Evolutionary conservation across 2,888 invertebrate genomes (phyloP).

Genomic region (Cephonodes hylas): DNA sequence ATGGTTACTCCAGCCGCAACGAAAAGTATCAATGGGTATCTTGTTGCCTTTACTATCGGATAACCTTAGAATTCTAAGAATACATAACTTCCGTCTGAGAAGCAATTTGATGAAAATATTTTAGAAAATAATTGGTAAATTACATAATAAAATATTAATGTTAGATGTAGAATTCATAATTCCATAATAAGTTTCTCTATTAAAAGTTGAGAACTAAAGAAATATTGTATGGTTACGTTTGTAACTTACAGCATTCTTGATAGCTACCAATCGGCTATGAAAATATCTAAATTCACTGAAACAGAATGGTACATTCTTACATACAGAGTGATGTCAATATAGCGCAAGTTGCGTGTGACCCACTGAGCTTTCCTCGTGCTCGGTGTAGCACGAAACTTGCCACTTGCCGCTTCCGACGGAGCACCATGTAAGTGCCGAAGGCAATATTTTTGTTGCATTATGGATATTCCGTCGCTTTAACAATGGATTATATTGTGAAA

Average conservation of each 20-base stretch:
- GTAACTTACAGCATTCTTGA: too few species aligned
- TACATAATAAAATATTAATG: too few species aligned
- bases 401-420: slow-evolving; percentile 31
- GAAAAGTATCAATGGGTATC: too few species aligned
- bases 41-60: too few species aligned
- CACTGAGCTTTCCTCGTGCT: slow-evolving; percentile 38
- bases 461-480: background rate
- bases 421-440: background rate
- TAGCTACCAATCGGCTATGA: too few species aligned
- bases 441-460: slow-evolving; percentile 6
- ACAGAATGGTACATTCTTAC: slow-evolving; percentile 3
- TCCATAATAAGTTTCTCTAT: too few species aligned
- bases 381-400: slow-evolving; percentile 39
- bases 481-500: background rate
- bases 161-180: too few species aligned
- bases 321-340: background rate
- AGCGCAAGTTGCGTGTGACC: slow-evolving; percentile 31
- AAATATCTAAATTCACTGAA: background rate
- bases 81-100: too few species aligned
- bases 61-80: background rate
- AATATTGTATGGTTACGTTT: too few species aligned
- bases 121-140: background rate
- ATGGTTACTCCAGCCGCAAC: too few species aligned
- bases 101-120: too few species aligned
- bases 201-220: too few species aligned